Evolutionary conservation across 1,140 invertebrate genomes (phyloP).

Genomic region (Lysiphlebus fabarum): DNA sequence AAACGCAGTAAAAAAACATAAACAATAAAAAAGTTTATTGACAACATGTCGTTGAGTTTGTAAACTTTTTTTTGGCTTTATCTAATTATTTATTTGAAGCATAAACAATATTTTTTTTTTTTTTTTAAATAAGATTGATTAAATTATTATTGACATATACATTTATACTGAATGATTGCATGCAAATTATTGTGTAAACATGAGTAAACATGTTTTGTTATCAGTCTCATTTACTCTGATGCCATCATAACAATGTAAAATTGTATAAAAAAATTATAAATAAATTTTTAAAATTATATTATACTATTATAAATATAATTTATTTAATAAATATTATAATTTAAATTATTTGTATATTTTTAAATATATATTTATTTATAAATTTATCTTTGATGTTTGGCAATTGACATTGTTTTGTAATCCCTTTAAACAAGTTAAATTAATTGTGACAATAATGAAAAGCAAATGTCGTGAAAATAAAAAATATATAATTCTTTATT

Average conservation of each 20-base stretch:
- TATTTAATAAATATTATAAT: not conserved
- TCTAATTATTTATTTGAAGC: not conserved
- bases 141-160: no score
- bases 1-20: not conserved
- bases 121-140: not conserved
- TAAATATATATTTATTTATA: not conserved
- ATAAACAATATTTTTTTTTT: constrained; percentile 1
- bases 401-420: no score
- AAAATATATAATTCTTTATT: no score
- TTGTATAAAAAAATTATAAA: not conserved
- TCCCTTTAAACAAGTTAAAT: no score
- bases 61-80: not conserved
- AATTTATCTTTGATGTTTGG: no score
- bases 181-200: constrained; percentile 18
- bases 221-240: constrained; percentile 3
- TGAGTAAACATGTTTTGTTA: constrained; percentile 13
- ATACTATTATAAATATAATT: not conserved
- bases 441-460: no score
- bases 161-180: constrained; percentile 4
- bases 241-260: not conserved
- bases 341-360: not conserved
- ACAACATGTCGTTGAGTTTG: constrained; percentile 1
- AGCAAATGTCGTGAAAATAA: no score
- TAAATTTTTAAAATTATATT: not conserved
- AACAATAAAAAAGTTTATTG: no score